Evolutionary conservation across 1,140 invertebrate genomes (phyloP), one percentile per base, ranked within the genome.

Genomic region (Carcinoscorpius rotundicauda): DNA sequence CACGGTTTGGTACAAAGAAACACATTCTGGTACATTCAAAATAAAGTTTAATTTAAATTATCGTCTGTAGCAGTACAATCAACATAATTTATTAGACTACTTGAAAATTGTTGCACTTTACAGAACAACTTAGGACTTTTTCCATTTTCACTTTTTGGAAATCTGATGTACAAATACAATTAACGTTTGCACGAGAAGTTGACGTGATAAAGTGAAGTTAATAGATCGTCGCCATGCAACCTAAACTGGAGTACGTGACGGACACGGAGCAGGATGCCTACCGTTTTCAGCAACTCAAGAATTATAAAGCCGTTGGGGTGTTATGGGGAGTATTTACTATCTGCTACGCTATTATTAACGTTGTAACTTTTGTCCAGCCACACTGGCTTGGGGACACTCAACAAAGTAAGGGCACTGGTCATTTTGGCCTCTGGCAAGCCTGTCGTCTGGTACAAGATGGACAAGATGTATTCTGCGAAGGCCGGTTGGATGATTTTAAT

Each of bases 241-340:
- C 29, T 29, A 29, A 29, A 29, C 29, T 29, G 29, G 62, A 65
- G 62, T 65, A 65, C n/a, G 64, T 61, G 53, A 61, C 61, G 29
- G 62, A 29, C 6, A 61, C 64, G 3, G 64, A 65, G 48, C 60
- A 53, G 0, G 62, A 55, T 51, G 61, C 61, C n/a, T 91, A 93
- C 77, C 89, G 88, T 61, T 89, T 89, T 29, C 93, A 91, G 78
- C 97, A 97, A 77, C 87, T 94, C 56, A 82, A 93, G 72, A 97
- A 97, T 82, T 93, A 90, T 61, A 92, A 93, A 62, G 93, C 93
- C 53, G 93, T 98, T 63, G 93, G 91, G 57, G 92, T 97, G 49
- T 81, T 97, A 58, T 98, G 95, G 95, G 93, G 87, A n/a, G 89
- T 97, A 71, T 97, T 97, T 75, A 78, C 91, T 61, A 89, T 97